Evolutionary conservation across 2,888 invertebrate genomes (phyloP), one percentile per base, ranked within the genome.

Genomic region (Bruchidius siliquastri): DNA sequence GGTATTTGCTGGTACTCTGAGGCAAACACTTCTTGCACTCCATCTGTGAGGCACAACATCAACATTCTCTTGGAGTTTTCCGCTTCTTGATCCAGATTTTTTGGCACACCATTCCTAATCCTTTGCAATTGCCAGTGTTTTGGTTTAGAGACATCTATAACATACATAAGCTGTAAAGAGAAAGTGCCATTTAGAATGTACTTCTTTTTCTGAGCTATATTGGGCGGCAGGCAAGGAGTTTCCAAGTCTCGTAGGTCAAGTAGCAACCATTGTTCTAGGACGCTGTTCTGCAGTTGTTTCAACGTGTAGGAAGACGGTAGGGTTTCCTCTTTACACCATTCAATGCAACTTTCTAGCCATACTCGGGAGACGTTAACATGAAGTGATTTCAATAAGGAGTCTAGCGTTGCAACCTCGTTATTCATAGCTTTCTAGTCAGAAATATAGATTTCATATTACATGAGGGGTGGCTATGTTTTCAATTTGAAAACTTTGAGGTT

Each of bases 21-120:
- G 0, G 90, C 95, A 73, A 88, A 87, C 67, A 95, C 84, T 78
- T 90, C 88, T 84, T 92, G 92, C 0, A 89, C 87, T 20, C 95
- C 95, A 88, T 96, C 95, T 3, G 93, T 94, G 77, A 95, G 83
- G 74, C 88, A 88, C 72, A 95, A 82, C 82, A 92, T 90, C 76
- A 94, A 86, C 90, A 94, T 92, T 81, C 95, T 89, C 87, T 90
- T 82, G 84, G 87, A 86, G 85, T 87, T 80, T 85, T 88, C 84
- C 82, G 87, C 82, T 86, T 86, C 77, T 88, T 88, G 79, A 89
- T 83, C 83, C 88, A 92, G 84, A 87, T 89, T 83, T 89, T 90
- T 78, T 18, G 77, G 77, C 89, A 90, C 78, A 66, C 84, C 79
- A 70, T 87, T 87, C 76, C 88, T 83, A 70, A 89, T 88, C 81